phyloP scores from a whole-genome alignment of 2,797 vertebrate genomes.

The Setipinna tenuifilis region DNA sequence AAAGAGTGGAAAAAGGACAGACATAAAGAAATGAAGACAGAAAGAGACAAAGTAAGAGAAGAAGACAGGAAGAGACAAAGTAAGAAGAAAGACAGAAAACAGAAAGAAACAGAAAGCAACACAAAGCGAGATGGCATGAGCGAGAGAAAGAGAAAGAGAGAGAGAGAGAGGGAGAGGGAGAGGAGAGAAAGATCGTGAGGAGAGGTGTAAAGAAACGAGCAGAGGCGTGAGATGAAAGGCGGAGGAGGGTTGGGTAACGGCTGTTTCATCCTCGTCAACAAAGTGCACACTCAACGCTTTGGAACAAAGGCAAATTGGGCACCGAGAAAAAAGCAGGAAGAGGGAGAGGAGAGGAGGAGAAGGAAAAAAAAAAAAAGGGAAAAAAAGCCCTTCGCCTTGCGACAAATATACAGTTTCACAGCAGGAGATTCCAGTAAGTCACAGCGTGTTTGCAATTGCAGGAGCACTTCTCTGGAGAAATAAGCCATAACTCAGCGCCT shows the following conservation, averaged over 20 bases:
- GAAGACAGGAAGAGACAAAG: background rate
- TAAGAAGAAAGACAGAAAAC: no score
- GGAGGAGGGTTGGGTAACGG: background rate
- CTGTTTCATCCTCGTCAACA: slow-evolving; percentile 22
- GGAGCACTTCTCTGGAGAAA: background rate
- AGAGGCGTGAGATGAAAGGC: background rate
- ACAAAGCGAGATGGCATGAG: background rate
- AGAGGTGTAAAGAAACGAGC: background rate
- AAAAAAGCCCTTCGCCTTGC: background rate
- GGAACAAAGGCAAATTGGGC: slow-evolving; percentile 23
- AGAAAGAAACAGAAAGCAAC: no score
- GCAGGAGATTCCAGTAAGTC: slow-evolving; percentile 20
- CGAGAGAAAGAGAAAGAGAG: background rate
- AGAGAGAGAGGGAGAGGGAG: background rate
- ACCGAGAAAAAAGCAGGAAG: background rate
- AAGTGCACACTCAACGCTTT: slow-evolving; percentile 20
- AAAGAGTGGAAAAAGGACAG: background rate
- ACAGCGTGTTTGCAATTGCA: background rate
- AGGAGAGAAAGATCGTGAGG: background rate
- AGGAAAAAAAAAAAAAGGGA: background rate
- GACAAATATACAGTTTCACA: slow-evolving; percentile 24
- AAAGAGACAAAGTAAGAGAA: no score
- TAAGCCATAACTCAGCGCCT: background rate
- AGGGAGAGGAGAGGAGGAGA: background rate
- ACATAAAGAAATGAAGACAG: no score